phyloP scores from a whole-genome alignment of 2,888 invertebrate species.

The Unio delphinus region DNA sequence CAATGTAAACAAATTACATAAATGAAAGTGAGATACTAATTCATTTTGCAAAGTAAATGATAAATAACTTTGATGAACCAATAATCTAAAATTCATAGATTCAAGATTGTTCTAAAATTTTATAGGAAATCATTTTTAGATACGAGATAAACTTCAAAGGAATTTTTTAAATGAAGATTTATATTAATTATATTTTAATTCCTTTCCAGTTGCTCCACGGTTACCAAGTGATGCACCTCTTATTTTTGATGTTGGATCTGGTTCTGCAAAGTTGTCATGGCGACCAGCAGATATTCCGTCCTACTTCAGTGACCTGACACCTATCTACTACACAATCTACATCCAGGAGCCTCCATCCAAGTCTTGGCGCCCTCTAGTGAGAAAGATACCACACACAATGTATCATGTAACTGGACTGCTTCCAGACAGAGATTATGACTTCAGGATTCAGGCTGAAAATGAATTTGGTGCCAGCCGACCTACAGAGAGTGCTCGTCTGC shows the following conservation, averaged over 20 bases:
- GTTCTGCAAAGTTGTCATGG: conserved; percentile 59
- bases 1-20: too few species aligned
- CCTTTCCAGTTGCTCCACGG: conserved; percentile 51
- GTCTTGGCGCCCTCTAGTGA: conserved; percentile 57
- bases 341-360: conserved; percentile 52
- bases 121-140: too few species aligned
- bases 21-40: not conserved
- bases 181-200: not conserved
- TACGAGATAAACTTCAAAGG: too few species aligned
- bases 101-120: too few species aligned
- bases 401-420: conserved; percentile 53
- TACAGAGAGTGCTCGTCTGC: conserved; percentile 77
- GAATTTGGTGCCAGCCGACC: conserved; percentile 97
- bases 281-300: conserved; percentile 56
- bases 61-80: too few species aligned
- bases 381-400: conserved; percentile 54
- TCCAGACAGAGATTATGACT: conserved; percentile 90
- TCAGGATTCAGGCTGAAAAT: conserved; percentile 95
- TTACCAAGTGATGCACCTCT: conserved; percentile 55
- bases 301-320: conserved; percentile 36
- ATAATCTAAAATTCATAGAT: too few species aligned
- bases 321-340: conserved; percentile 58
- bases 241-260: conserved; percentile 53
- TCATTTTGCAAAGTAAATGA: not conserved
- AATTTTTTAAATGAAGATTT: not conserved